Evolutionary conservation across 2,888 invertebrate species (phyloP).

Genomic region (Eugnorisma glareosa): DNA sequence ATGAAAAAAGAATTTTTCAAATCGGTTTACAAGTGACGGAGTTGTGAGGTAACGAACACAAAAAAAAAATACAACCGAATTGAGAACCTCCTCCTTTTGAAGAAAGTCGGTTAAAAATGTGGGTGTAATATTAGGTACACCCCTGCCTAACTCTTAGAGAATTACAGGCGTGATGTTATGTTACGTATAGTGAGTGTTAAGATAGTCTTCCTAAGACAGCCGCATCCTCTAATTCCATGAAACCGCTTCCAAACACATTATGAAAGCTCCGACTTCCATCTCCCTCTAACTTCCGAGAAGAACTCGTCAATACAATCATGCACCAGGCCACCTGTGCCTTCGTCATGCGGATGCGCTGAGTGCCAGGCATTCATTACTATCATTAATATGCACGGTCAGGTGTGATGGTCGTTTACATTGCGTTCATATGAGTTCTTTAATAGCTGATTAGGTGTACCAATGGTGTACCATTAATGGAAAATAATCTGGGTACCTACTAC

Average conservation of each 20-base stretch:
- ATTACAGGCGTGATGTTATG: too few species aligned
- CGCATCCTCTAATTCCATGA: background rate
- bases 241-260: background rate
- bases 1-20: too few species aligned
- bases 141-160: too few species aligned
- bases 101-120: too few species aligned
- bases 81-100: too few species aligned
- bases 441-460: constrained; percentile 1
- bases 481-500: too few species aligned
- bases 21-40: too few species aligned
- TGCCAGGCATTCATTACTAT: constrained; percentile 42
- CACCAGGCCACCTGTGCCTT: constrained; percentile 34
- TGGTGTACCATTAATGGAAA: background rate
- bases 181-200: too few species aligned
- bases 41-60: too few species aligned
- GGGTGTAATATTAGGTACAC: too few species aligned
- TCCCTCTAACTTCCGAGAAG: constrained; percentile 27
- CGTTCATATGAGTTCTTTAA: constrained; percentile 27
- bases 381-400: constrained; percentile 53
- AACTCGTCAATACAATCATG: constrained; percentile 23
- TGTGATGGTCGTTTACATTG: constrained; percentile 40
- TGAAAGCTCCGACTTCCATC: constrained; percentile 30
- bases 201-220: background rate
- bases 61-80: too few species aligned
- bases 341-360: constrained; percentile 53